These are phyloP conservation scores for Eucidaris tribuloides DNA, from an alignment of 35 echinoderm and acorn worm species.

Conservation along the genomic window DNA sequence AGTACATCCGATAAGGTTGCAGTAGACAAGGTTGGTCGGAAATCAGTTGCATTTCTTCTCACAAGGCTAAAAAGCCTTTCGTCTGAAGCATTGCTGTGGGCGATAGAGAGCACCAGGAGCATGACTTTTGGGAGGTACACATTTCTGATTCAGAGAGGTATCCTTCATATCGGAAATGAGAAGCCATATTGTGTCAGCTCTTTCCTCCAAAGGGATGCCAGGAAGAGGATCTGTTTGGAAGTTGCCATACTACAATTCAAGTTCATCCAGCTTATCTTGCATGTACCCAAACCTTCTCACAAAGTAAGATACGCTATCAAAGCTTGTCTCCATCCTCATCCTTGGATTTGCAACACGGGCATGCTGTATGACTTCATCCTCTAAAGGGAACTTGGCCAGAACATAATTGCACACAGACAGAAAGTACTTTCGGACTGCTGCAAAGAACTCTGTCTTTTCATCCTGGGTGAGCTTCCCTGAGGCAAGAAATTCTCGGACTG, in stretches of 20 bases:
- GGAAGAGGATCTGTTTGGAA: slow-evolving; percentile 28
- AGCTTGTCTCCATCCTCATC: slow-evolving; percentile 11
- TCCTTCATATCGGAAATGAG: slow-evolving; percentile 35
- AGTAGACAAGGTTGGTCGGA: slow-evolving; percentile 24
- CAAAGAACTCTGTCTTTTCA: slow-evolving; percentile 26
- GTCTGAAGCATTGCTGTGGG: slow-evolving; percentile 47
- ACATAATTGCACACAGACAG: slow-evolving; percentile 47
- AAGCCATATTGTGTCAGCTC: slow-evolving; percentile 31
- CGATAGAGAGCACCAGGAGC: slow-evolving; percentile 27
- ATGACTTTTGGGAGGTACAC: slow-evolving; percentile 25
- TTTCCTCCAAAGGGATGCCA: slow-evolving; percentile 4
- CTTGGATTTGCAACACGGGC: slow-evolving; percentile 37
- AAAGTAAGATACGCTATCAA: slow-evolving; percentile 53
- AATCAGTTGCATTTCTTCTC: slow-evolving; percentile 42
- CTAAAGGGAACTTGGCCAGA: slow-evolving; percentile 30
- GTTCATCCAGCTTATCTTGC: slow-evolving; percentile 45
- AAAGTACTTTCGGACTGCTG: slow-evolving; percentile 26
- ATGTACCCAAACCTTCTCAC: slow-evolving; percentile 49
- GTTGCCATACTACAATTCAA: slow-evolving; percentile 49
- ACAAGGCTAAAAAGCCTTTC: slow-evolving; percentile 35
- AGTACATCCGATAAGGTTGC: slow-evolving; percentile 26
- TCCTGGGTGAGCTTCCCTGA: not conserved
- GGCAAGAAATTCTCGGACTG: slow-evolving; percentile 35
- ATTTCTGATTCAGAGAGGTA: slow-evolving; percentile 39
- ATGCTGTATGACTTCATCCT: no score